Evolutionary conservation across 2,888 invertebrate species (phyloP), one percentile per base, ranked within the genome.

Genomic region (Catonia carolina): DNA sequence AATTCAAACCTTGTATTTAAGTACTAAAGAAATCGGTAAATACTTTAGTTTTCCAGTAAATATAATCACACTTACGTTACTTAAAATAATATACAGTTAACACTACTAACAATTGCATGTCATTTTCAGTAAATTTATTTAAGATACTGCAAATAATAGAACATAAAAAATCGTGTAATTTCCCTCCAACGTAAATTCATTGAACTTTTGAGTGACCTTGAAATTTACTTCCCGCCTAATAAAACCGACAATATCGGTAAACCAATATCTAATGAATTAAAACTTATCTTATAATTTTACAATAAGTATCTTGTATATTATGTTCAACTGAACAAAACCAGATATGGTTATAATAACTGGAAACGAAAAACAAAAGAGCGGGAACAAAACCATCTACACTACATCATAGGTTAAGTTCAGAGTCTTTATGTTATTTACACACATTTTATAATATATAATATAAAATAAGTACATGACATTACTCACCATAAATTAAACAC

Each of bases 141-240:
- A n/a, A n/a, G n/a, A n/a, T n/a, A n/a, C n/a, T n/a, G n/a, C n/a
- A n/a, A n/a, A n/a, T n/a, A n/a, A n/a, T n/a, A n/a, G n/a, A 27
- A 27, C 27, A 27, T 27, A 27, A 6, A 27, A 6, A 27, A 6
- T 6, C 4, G 18, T 42, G 18, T 22, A 42, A 42, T 42, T n/a
- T 42, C 42, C 42, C 42, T 42, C 42, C 42, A 42, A 42, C 18
- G 15, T 22, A 18, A 22, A 18, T 22, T 22, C 42, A 42, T 18
- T 22, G 42, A 42, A 42, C 42, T 42, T 42, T 22, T 17, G 20
- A 42, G 51, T 57, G 57, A 57, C 57, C 57, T 57, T 57, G 57
- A 57, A 53, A 53, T 22, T 48, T 12, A 50, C 27, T 57, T 57
- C 57, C 57, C 57, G 57, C 57, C 57, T 57, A 27, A 27, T 27